Conservation (phyloP, 1,140 invertebrate genomes). For the Brachionus paranguensis region DNA sequence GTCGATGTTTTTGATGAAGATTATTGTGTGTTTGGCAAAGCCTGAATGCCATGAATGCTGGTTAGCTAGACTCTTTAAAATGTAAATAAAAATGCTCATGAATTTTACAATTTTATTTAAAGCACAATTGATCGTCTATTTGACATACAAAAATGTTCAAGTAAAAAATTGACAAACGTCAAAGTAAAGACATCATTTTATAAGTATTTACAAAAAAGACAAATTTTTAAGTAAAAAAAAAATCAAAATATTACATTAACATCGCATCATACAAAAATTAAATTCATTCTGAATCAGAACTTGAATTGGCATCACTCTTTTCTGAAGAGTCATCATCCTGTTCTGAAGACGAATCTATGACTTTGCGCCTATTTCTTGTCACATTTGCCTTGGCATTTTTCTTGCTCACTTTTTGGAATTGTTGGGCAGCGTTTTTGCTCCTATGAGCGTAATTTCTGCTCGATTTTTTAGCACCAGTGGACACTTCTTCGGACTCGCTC, state of each 20-base stretch:
- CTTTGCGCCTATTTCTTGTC: conserved; percentile 5
- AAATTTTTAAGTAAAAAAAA: too few species aligned
- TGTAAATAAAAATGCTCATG: too few species aligned
- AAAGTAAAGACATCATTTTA: too few species aligned
- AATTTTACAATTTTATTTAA: too few species aligned
- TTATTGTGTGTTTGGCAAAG: too few species aligned
- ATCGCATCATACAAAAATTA: background rate
- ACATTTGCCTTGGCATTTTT: background rate
- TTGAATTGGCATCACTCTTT: background rate
- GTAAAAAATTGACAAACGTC: too few species aligned
- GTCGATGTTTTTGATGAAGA: too few species aligned
- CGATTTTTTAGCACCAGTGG: conserved; percentile 39
- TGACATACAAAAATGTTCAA: too few species aligned
- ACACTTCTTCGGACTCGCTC: conserved; percentile 41
- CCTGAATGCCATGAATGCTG: too few species aligned
- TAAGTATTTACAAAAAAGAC: too few species aligned
- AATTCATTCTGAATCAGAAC: background rate
- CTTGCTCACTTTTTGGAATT: background rate
- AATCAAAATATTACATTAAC: background rate
- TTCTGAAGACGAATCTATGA: background rate
- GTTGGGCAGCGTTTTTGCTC: background rate
- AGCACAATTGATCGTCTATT: too few species aligned
- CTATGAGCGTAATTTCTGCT: conserved; percentile 42
- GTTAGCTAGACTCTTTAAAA: too few species aligned
- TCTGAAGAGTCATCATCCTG: background rate